Percentiles rank a stretch among this genome's conserved stretches.
phyloP scores from a whole-genome alignment of 2,113 vertebrate genomes.

The Cryptotis parvus region DNA sequence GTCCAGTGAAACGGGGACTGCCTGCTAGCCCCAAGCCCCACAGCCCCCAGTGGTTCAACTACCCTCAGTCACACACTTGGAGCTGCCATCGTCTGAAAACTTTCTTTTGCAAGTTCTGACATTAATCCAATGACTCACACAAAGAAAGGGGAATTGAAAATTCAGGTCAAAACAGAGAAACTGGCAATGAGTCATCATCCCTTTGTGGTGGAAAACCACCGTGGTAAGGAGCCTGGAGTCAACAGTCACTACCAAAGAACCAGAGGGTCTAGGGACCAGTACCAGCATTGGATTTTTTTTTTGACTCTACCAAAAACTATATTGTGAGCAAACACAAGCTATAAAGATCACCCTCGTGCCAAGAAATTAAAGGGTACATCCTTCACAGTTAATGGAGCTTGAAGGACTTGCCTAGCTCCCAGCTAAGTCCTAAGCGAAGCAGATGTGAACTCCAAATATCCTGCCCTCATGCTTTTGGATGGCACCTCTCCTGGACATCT shows the following conservation, averaged over 20 bases:
- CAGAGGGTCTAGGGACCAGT: background rate
- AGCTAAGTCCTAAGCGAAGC: background rate
- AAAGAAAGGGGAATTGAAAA: slow-evolving; percentile 60
- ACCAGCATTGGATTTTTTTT: background rate
- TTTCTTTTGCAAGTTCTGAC: background rate
- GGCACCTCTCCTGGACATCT: slow-evolving; percentile 58
- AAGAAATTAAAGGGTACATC: background rate
- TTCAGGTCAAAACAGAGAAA: slow-evolving; percentile 63
- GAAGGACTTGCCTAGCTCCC: background rate
- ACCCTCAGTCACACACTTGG: background rate
- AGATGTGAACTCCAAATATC: background rate
- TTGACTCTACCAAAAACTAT: background rate
- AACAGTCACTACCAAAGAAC: slow-evolving; percentile 39
- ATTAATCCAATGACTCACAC: slow-evolving; percentile 52
- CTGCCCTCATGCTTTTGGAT: background rate
- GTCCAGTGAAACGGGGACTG: background rate
- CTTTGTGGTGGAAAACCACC: slow-evolving; percentile 60
- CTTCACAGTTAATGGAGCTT: background rate
- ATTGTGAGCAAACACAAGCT: background rate
- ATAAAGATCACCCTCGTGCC: background rate
- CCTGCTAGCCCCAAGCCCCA: background rate
- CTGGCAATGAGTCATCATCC: slow-evolving; percentile 68
- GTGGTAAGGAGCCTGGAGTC: background rate
- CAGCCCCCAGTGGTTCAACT: background rate
- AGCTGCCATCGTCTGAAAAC: slow-evolving; percentile 51